Base-by-base conservation (phyloP, 2,888 invertebrate species). In the Phasia obesa region DNA sequence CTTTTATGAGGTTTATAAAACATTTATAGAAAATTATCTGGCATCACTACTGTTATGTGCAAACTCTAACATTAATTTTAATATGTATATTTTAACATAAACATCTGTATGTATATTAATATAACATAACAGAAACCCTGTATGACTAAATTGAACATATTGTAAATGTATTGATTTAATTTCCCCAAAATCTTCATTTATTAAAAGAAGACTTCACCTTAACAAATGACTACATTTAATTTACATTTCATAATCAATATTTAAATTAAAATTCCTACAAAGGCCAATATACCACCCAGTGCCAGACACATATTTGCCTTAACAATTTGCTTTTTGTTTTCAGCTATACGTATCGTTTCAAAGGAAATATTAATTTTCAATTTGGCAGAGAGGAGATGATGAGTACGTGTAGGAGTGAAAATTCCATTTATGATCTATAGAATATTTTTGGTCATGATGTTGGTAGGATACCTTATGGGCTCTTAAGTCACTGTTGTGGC, bases 201-300 rank as follows among this genome's bases (percentile, higher is more conserved):
- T 64, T 57, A 15, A 65, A 71, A 51, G 23, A 65, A 65, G 17
- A 25, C 31, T 60, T 73, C 57, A 74, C 51, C 49, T 75, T 47
- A 44, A 53, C 53, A 55, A 67, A 75, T 17, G 44, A 23, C 60
- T 76, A 13, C 35, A 60, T 75, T 75, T 71, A 79, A 79, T 69
- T 83, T 83, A 67, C 79, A 79, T 83, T 76, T 71, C 62, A 71
- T 83, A 76, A 83, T 79, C 71, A 83, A 79, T 71, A 79, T 79
- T 78, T 71, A 79, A 79, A 79, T 62, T 57, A 57, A 71, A 65
- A 60, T 47, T 53, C 42, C 60, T 51, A 44, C 44, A 47, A 70
- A 65, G 53, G 19, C 3, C 19, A 38, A 3, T 25, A n/a, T 9
- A 21, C n/a, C 6, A 64, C 9, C 47, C 31, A 65, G 15, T 21